Percentiles rank a stretch among this genome's conserved stretches.
Conservation (phyloP, 2,888 invertebrate species). For the Catocala nupta region DNA sequence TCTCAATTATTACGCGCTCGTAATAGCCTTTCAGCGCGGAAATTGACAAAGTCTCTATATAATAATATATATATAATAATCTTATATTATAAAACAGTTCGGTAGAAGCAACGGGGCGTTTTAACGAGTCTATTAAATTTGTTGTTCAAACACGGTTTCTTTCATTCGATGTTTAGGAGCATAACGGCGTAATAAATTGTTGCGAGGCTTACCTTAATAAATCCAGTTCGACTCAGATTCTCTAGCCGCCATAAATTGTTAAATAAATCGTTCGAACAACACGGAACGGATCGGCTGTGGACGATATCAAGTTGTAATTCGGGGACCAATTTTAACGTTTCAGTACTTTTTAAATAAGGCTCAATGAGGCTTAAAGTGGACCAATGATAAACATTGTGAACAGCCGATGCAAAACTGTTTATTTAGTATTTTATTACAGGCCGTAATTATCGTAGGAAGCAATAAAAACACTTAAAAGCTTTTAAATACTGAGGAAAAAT, state of each 20-base stretch:
- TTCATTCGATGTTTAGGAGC: slow-evolving; percentile 64
- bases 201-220: slow-evolving; percentile 78
- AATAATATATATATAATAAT: slow-evolving; percentile 38
- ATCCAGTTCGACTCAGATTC: slow-evolving; percentile 80
- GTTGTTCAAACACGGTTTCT: slow-evolving; percentile 62
- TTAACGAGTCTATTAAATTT: slow-evolving; percentile 60
- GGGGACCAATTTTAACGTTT: slow-evolving; percentile 48
- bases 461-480: not conserved
- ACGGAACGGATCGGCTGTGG: slow-evolving; percentile 62
- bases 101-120: slow-evolving; percentile 39
- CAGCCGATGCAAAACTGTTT: slow-evolving; percentile 10
- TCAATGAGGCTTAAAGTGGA: slow-evolving; percentile 12
- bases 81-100: slow-evolving; percentile 45
- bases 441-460: not conserved
- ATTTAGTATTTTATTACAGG: not conserved
- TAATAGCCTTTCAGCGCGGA: slow-evolving; percentile 26
- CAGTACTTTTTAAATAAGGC: slow-evolving; percentile 45
- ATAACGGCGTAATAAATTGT: slow-evolving; percentile 75
- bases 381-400: slow-evolving; percentile 15
- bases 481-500: too few relatives aligned
- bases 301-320: slow-evolving; percentile 65
- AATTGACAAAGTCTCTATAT: slow-evolving; percentile 28
- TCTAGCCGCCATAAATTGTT: slow-evolving; percentile 78
- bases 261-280: slow-evolving; percentile 80
- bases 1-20: slow-evolving; percentile 24